These are phyloP conservation scores for Sisyra terminalis DNA, from an alignment of 2,888 invertebrate species.

Conservation along the genomic window DNA sequence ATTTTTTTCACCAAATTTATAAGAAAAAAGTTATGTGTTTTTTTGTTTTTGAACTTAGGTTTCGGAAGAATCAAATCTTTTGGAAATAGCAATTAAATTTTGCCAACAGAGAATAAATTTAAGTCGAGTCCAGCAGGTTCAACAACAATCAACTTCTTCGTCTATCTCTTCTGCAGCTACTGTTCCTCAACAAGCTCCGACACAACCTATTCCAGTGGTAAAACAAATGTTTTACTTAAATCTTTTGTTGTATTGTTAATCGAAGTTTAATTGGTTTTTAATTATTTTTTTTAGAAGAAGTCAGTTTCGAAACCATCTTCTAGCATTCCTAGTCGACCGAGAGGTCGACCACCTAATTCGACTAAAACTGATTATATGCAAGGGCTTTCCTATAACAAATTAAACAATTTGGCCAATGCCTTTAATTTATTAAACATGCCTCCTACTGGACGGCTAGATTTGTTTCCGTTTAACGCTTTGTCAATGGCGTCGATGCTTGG, in stretches of 20 bases:
- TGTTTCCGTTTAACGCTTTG: no score
- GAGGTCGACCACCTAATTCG: conserved; percentile 29
- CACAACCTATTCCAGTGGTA: not conserved
- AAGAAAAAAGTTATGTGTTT: not conserved
- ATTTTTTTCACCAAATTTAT: conserved; percentile 1
- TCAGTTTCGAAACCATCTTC: conserved; percentile 17
- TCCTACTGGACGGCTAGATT: no score
- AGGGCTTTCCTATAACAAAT: no score
- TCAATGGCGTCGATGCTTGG: no score
- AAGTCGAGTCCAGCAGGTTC: conserved; percentile 33
- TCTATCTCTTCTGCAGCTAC: conserved; percentile 11
- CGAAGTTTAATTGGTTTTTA: not conserved
- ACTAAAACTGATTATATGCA: no score
- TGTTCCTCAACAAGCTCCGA: conserved; percentile 13
- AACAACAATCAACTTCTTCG: conserved; percentile 6
- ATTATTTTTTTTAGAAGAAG: not conserved
- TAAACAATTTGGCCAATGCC: no score
- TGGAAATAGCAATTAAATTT: conserved; percentile 53
- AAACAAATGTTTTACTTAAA: not conserved
- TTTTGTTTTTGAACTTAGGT: conserved; percentile 18
- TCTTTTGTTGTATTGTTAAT: not conserved
- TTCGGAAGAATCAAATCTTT: conserved; percentile 40
- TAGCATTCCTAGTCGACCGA: conserved; percentile 24
- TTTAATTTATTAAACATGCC: no score
- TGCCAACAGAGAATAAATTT: conserved; percentile 44